Percentiles rank a stretch among this genome's conserved stretches.
phyloP scores from a whole-genome alignment of 1,140 invertebrate species.

The Telenomus remus region DNA sequence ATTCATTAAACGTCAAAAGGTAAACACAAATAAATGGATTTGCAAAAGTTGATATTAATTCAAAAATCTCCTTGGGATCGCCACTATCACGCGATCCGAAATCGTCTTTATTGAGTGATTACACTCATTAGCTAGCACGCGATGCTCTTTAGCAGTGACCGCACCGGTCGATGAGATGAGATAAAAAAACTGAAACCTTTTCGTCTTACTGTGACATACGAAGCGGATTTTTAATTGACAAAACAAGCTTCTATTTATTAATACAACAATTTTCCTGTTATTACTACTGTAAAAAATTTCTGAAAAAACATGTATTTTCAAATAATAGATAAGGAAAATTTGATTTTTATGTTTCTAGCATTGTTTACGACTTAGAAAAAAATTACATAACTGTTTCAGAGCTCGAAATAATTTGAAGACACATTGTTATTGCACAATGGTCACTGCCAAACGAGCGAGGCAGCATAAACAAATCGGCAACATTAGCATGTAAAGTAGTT shows the following conservation, averaged over 20 bases:
- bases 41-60: conserved; percentile 73
- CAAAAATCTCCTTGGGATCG: conserved; percentile 47
- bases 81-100: conserved; percentile 69
- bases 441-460: conserved; percentile 16
- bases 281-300: too few relatives aligned
- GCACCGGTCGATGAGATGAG: conserved; percentile 40
- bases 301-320: too few relatives aligned
- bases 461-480: conserved; percentile 50
- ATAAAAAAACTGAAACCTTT: conserved; percentile 32
- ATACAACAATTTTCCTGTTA: too few relatives aligned
- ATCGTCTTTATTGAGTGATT: conserved; percentile 74
- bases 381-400: too few relatives aligned
- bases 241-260: conserved; percentile 18
- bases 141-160: conserved; percentile 65
- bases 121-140: conserved; percentile 74
- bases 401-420: conserved; percentile 16
- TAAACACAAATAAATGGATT: conserved; percentile 22
- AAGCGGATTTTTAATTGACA: conserved; percentile 16
- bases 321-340: too few relatives aligned
- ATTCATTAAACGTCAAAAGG: too few relatives aligned
- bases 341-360: too few relatives aligned
- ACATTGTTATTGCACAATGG: conserved; percentile 37
- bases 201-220: conserved; percentile 15
- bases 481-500: conserved; percentile 56
- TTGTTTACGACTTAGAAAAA: too few relatives aligned